Base-by-base conservation (phyloP, 2,888 invertebrate genomes). In the Halictus quadricinctus region DNA sequence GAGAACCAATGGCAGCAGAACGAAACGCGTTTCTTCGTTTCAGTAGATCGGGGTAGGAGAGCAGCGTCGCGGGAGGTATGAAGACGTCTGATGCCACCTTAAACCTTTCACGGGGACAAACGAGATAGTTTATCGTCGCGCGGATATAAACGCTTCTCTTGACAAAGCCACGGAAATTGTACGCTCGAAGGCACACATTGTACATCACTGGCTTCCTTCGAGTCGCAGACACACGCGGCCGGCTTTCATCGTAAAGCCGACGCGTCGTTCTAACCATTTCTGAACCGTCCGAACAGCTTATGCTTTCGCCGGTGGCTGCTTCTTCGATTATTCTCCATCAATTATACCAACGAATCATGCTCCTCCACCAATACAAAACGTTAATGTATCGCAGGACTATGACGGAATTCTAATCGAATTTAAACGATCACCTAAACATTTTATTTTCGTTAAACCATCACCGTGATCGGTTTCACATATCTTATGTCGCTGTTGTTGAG, bases 121-220 rank as follows among this genome's bases (percentile, higher is more conserved):
- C 85, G 77, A 83, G 80, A 82, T 75, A 79, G 77, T 82, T 85
- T 85, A 86, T 85, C 70, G 82, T 76, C 74, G 69, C 73, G n/a
- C 25, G 60, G 80, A 75, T 77, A 69, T 80, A 83, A 82, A 83
- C 86, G 82, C 36, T 76, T 46, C 66, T 48, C 77, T 60, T 41
- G 80, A 82, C 86, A 85, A 77, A 77, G 82, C 77, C 76, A 60
- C 80, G 83, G 80, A 82, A 86, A 86, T 83, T 85, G 79, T 76
- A 76, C 85, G 80, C 66, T 75, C 58, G 69, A 73, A 85, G 54
- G 66, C 66, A 66, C 72, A 48, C 82, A 86, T 78, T 82, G 75
- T 82, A 76, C 77, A 60, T 77, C 75, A 48, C 69, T 74, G 66
- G 43, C 74, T 82, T 86, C 74, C 79, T 72, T 74, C 86, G 60